Evolutionary conservation across 2,797 vertebrate species (phyloP).

Genomic region (Oophaga sylvatica): DNA sequence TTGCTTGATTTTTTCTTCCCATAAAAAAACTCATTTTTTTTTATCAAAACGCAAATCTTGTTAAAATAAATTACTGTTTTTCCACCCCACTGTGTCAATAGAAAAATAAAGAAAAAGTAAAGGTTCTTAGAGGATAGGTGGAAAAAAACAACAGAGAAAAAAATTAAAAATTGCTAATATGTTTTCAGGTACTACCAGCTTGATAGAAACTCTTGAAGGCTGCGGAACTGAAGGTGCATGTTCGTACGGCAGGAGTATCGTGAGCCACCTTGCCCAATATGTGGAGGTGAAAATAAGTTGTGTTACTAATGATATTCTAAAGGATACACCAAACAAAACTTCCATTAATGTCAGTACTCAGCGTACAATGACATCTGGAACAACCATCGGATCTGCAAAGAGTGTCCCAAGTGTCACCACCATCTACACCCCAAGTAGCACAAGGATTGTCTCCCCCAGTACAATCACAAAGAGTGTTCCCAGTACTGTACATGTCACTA

Average conservation of each 20-base stretch:
- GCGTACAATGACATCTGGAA: neutral
- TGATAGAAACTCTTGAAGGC: neutral
- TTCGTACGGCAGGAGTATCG: neutral
- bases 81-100: no score
- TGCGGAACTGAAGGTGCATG: conserved; percentile 17
- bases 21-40: no score
- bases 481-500: neutral
- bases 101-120: no score
- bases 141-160: no score
- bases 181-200: neutral
- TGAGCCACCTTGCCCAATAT: neutral
- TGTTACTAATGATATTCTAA: neutral
- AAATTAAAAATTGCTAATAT: neutral
- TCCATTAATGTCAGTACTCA: neutral
- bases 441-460: no score
- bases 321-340: neutral
- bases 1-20: no score
- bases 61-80: no score
- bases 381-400: neutral
- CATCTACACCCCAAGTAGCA: no score
- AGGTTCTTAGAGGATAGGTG: no score
- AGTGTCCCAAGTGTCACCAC: no score
- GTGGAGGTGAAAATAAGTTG: neutral
- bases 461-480: no score
- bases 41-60: no score